Evolutionary conservation across 2,888 invertebrate species (phyloP).

Genomic region (Cyrtodaria siliqua): DNA sequence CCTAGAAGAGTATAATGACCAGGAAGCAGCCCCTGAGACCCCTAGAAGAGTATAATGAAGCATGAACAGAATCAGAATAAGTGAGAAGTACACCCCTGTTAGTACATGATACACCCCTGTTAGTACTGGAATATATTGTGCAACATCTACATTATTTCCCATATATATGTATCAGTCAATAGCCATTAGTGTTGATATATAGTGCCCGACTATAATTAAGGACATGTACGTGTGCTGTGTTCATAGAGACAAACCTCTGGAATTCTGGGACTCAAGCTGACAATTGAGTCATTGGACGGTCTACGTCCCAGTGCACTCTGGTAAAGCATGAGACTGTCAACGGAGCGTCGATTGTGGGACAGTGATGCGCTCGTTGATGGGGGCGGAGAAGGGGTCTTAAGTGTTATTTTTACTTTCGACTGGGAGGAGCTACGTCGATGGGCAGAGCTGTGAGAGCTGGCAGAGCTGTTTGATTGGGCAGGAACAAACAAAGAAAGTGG

Average conservation of each 20-base stretch:
- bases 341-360: slow-evolving; percentile 63
- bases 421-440: too few species aligned
- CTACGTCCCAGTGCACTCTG: slow-evolving; percentile 35
- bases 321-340: slow-evolving; percentile 61
- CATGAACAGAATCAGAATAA: too few species aligned
- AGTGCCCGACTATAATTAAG: neutral
- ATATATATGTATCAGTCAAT: too few species aligned
- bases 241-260: slow-evolving; percentile 41
- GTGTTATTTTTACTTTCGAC: slow-evolving; percentile 19
- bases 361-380: slow-evolving; percentile 51
- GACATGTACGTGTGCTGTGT: too few species aligned
- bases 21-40: too few species aligned
- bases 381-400: slow-evolving; percentile 64
- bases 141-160: too few species aligned
- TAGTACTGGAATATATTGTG: too few species aligned
- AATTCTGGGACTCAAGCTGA: slow-evolving; percentile 35
- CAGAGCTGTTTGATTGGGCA: slow-evolving; percentile 10
- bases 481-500: slow-evolving; percentile 54
- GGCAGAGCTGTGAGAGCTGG: neutral
- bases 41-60: too few species aligned
- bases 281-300: slow-evolving; percentile 9
- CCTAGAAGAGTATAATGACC: too few species aligned
- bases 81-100: too few species aligned
- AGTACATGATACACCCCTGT: too few species aligned
- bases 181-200: too few species aligned